Percentiles rank a stretch among this genome's conserved stretches.
phyloP scores from a whole-genome alignment of 2,113 vertebrate species.

The Epinephelus fuscoguttatus region DNA sequence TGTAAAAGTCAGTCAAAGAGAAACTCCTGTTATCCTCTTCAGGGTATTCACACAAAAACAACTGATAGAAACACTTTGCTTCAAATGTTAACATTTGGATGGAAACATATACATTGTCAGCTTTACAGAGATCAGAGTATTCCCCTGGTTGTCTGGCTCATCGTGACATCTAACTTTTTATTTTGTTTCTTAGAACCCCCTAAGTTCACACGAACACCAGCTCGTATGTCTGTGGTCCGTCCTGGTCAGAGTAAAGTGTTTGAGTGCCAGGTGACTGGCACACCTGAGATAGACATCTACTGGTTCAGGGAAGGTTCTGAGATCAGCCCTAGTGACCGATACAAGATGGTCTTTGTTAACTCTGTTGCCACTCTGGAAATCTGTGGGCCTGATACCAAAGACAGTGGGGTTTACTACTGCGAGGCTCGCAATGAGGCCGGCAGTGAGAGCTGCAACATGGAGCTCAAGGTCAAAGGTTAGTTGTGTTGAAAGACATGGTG shows the following conservation, averaged over 20 bases:
- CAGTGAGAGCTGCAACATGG: conserved; percentile 94
- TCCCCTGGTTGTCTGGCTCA: not conserved
- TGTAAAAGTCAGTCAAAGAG: not conserved
- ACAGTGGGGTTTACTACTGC: conserved; percentile 94
- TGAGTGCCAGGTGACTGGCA: conserved; percentile 94
- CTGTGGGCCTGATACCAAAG: conserved; percentile 84
- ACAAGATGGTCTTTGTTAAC: conserved; percentile 88
- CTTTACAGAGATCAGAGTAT: not conserved
- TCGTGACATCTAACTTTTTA: conserved; percentile 27
- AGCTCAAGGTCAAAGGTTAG: conserved; percentile 98
- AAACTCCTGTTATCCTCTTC: not conserved
- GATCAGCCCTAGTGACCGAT: conserved; percentile 86
- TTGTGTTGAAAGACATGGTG: conserved; percentile 35
- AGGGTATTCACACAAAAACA: not conserved
- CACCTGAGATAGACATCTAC: conserved; percentile 92
- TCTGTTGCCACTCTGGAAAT: conserved; percentile 91
- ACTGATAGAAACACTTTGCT: not conserved
- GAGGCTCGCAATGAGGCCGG: conserved; percentile 98
- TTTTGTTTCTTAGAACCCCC: conserved; percentile 89
- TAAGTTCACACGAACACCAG: conserved; percentile 92
- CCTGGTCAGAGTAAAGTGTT: conserved; percentile 91
- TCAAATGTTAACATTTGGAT: conserved; percentile 28
- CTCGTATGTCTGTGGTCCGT: conserved; percentile 89
- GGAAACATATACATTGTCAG: conserved; percentile 13
- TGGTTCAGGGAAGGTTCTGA: conserved; percentile 97